Evolutionary conservation across 2,113 vertebrate genomes (phyloP), one percentile per base, ranked within the genome.

Genomic region (Ctenodactylus gundi): DNA sequence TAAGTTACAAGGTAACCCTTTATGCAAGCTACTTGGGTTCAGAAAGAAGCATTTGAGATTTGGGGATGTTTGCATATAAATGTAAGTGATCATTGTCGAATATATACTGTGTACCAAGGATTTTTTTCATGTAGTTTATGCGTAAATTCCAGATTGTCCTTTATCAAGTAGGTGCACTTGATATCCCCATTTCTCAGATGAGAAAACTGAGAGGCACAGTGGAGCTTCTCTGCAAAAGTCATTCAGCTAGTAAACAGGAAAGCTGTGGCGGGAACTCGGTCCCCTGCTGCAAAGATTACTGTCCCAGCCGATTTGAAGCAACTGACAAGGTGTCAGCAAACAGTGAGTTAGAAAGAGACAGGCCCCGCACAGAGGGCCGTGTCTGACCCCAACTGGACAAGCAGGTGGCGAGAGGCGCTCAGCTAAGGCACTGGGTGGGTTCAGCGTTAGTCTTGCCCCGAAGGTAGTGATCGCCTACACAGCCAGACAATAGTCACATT

Each of bases 141-240:
- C 76, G 10, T 31, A 46, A 88, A 65, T 23, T 53, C 15, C 36
- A 72, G 55, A 25, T 62, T 36, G 85, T 21, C 67, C 25, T 75
- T 91, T 88, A 36, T 57, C 21, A 88, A 82, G 25, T 34, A 85
- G 58, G 25, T 77, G 57, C n/a, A 95, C 90, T 87, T 44, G 77
- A 46, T 46, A 83, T 78, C 75, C 25, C 44, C 12, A 64, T 65
- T 76, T 96, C n/a, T 82, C 21, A 72, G 36, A 80, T 76, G 11
- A 92, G 89, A 80, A 85, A 82, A 89, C 20, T 80, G 44, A 75
- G 36, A 73, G 34, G 57, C 6, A 23, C 27, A 57, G 23, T 75
- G 44, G 58, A 44, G 1, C 77, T 39, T 23, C 36, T 82, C 46
- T 57, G 4, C 34, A 44, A 41, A 72, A 86, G 23, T 75, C 41